A percentile compares a stretch with the other conserved stretches of the same genome.
phyloP scores from a whole-genome alignment of 2,797 vertebrate genomes.

The Clarias pachynema region DNA sequence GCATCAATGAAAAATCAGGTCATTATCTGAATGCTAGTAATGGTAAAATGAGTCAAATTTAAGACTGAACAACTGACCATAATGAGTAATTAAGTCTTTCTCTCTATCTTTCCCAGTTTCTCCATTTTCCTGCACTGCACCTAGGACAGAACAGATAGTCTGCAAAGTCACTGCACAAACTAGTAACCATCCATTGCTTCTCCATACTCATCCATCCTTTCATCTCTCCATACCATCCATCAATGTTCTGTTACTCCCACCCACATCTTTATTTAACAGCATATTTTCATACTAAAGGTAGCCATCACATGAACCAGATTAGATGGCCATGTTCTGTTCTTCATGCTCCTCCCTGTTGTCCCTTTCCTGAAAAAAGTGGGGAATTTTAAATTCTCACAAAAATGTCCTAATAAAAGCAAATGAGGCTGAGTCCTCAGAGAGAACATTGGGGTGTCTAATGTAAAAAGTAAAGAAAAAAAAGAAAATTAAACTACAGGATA shows the following conservation, averaged over 20 bases:
- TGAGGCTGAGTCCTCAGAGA: conserved; percentile 12
- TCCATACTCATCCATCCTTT: conserved; percentile 43
- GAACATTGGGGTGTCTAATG: background rate
- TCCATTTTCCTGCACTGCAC: conserved; percentile 29
- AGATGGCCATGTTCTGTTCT: background rate
- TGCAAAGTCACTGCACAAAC: background rate
- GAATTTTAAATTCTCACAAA: conserved; percentile 55
- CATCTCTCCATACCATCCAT: conserved; percentile 50
- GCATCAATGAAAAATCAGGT: background rate
- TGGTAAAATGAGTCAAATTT: background rate
- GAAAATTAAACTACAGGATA: background rate
- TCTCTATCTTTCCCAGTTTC: conserved; percentile 7
- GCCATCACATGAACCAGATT: conserved; percentile 49
- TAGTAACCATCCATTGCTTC: background rate
- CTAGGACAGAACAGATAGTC: conserved; percentile 34
- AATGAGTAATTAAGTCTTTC: background rate
- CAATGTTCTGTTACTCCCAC: conserved; percentile 5
- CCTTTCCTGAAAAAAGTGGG: background rate
- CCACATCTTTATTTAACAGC: conserved; percentile 16
- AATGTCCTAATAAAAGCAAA: conserved; percentile 55
- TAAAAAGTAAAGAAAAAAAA: background rate
- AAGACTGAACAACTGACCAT: background rate
- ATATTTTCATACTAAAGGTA: conserved; percentile 36
- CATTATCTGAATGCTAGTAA: background rate
- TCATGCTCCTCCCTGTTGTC: background rate